Conservation (phyloP, 2,888 invertebrate genomes). For the Drosophila suboccidentalis region DNA sequence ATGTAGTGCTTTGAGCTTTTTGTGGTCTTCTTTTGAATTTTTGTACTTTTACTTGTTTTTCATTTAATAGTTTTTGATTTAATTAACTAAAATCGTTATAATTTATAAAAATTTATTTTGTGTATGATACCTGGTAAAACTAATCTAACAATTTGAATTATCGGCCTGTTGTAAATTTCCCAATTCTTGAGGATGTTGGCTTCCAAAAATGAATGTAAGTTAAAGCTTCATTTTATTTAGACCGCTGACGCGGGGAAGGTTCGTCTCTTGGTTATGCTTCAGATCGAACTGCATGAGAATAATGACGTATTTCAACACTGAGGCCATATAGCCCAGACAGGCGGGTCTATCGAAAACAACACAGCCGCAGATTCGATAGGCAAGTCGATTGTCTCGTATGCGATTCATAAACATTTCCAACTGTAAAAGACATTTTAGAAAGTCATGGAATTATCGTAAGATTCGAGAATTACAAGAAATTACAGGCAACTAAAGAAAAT, state of each 20-base stretch:
- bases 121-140: too few relatives aligned
- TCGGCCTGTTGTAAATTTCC: too few relatives aligned
- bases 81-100: too few relatives aligned
- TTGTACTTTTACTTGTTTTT: neutral
- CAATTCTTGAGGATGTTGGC: neutral
- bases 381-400: slow-evolving; percentile 43
- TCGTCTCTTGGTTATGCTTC: neutral
- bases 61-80: too few relatives aligned
- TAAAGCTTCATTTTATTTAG: neutral
- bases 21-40: neutral
- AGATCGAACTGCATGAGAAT: slow-evolving; percentile 75
- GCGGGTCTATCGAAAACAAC: slow-evolving; percentile 55
- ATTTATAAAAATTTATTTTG: too few relatives aligned
- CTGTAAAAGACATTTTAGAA: neutral
- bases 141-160: too few relatives aligned
- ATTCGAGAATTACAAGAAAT: too few relatives aligned
- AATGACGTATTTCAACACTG: slow-evolving; percentile 54
- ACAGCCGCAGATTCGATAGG: slow-evolving; percentile 45
- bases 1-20: neutral
- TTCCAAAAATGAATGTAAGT: neutral
- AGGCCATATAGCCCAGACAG: slow-evolving; percentile 43
- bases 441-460: neutral
- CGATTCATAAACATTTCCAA: slow-evolving; percentile 47
- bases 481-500: too few relatives aligned
- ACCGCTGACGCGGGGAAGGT: neutral